Evolutionary conservation across 2,888 invertebrate species (phyloP).

Genomic region (Nysson spinosus): DNA sequence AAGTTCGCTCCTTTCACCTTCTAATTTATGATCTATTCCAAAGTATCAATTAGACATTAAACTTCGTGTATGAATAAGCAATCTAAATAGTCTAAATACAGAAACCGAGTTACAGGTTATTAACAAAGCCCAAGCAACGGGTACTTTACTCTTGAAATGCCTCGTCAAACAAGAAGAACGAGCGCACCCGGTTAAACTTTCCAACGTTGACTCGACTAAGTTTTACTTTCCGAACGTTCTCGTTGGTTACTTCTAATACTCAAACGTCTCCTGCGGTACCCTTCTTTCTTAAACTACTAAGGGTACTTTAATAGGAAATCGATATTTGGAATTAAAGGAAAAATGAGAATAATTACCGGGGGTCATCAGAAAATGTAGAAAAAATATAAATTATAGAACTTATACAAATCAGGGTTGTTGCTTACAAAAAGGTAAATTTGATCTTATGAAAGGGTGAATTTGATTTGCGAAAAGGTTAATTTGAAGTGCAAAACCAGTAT

Average conservation of each 20-base stretch:
- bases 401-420: conserved; percentile 25
- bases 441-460: too few species aligned
- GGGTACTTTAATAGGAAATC: conserved; percentile 35
- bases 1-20: too few species aligned
- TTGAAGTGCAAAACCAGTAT: too few species aligned
- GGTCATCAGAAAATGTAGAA: conserved; percentile 3
- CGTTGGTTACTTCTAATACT: conserved; percentile 34
- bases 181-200: conserved; percentile 47
- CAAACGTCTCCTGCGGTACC: conserved; percentile 17
- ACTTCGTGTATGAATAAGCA: conserved; percentile 13
- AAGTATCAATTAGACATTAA: conserved; percentile 42
- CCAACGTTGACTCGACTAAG: conserved; percentile 44
- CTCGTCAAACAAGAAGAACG: conserved; percentile 51
- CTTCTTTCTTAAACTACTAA: conserved; percentile 20
- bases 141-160: conserved; percentile 52
- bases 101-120: conserved; percentile 51
- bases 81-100: conserved; percentile 29
- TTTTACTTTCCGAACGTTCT: conserved; percentile 34
- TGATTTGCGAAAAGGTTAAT: too few species aligned
- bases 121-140: conserved; percentile 55
- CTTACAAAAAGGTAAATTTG: too few species aligned
- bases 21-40: too few species aligned
- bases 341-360: conserved; percentile 12
- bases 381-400: conserved; percentile 16
- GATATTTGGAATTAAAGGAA: conserved; percentile 8